Conservation (phyloP, 1,140 invertebrate species). For the Temnothorax nylanderi region DNA sequence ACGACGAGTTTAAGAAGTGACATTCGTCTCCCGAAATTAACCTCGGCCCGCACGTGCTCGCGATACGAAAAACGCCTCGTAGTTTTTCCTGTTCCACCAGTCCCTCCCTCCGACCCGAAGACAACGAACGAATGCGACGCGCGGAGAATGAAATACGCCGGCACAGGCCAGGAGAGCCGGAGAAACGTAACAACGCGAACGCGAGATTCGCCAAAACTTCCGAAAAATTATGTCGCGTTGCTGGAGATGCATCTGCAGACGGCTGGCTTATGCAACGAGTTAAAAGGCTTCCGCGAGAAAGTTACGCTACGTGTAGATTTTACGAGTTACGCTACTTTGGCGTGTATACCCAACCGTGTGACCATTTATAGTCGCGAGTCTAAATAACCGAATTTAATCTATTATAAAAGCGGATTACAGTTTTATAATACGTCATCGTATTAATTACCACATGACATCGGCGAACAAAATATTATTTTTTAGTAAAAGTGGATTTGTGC, state of each 20-base stretch:
- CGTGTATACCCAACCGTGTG: neutral
- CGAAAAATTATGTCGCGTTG: slow-evolving; percentile 69
- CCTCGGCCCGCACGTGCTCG: slow-evolving; percentile 69
- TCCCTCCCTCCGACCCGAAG: slow-evolving; percentile 13
- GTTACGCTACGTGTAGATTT: slow-evolving; percentile 38
- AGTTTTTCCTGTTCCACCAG: slow-evolving; percentile 29
- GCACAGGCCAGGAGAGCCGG: neutral
- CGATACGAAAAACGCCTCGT: slow-evolving; percentile 70
- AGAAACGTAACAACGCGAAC: neutral
- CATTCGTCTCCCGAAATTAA: slow-evolving; percentile 78
- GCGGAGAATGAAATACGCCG: slow-evolving; percentile 66
- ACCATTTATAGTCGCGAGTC: neutral
- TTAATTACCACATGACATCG: neutral
- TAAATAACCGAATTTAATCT: slow-evolving; percentile 15
- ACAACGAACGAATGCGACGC: slow-evolving; percentile 62
- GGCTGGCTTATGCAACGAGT: slow-evolving; percentile 57
- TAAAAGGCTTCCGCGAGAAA: slow-evolving; percentile 61
- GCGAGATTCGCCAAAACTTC: slow-evolving; percentile 68
- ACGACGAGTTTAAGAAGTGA: slow-evolving; percentile 75
- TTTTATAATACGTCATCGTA: neutral
- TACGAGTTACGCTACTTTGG: neutral
- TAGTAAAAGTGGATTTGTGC: neutral
- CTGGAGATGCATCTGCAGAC: slow-evolving; percentile 58
- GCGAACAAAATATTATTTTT: neutral
- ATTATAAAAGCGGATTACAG: neutral